phyloP scores from a whole-genome alignment of 2,797 vertebrate species.

The Danio tinwini region DNA sequence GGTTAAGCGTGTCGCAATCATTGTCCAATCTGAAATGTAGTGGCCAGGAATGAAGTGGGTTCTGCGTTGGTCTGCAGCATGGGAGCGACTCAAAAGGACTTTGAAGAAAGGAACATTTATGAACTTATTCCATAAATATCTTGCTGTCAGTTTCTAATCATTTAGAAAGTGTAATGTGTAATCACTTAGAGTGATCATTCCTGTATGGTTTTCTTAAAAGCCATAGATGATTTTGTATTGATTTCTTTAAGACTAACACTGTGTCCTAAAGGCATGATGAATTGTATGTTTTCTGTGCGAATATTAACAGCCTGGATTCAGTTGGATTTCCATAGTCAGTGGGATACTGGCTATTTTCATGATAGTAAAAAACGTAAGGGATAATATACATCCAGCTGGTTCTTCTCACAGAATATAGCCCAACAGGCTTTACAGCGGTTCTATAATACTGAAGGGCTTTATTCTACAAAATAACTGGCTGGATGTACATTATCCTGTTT shows the following conservation, averaged over 20 bases:
- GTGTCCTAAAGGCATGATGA: constrained; percentile 1
- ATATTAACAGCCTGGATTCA: neutral
- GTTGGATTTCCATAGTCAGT: neutral
- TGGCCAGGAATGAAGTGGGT: constrained; percentile 12
- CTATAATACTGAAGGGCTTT: too few species aligned
- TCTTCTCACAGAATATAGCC: too few species aligned
- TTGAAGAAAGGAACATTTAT: neutral
- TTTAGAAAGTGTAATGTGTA: constrained; percentile 24
- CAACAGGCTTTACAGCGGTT: too few species aligned
- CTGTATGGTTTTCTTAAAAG: constrained; percentile 38
- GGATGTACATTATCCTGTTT: too few species aligned
- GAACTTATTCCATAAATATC: constrained; percentile 9
- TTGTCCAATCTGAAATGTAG: constrained; percentile 13
- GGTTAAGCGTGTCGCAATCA: constrained; percentile 52
- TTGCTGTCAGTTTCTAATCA: constrained; percentile 32
- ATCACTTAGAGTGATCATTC: constrained; percentile 25
- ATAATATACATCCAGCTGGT: too few species aligned
- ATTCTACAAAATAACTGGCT: too few species aligned
- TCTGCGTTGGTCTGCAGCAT: neutral
- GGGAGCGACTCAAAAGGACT: neutral
- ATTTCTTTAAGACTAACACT: neutral
- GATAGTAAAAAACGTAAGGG: too few species aligned
- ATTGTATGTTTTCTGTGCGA: neutral
- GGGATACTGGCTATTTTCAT: too few species aligned
- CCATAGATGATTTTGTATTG: constrained; percentile 10